Evolutionary conservation across 1,140 invertebrate genomes (phyloP).

Genomic region (Nautilus pompilius): DNA sequence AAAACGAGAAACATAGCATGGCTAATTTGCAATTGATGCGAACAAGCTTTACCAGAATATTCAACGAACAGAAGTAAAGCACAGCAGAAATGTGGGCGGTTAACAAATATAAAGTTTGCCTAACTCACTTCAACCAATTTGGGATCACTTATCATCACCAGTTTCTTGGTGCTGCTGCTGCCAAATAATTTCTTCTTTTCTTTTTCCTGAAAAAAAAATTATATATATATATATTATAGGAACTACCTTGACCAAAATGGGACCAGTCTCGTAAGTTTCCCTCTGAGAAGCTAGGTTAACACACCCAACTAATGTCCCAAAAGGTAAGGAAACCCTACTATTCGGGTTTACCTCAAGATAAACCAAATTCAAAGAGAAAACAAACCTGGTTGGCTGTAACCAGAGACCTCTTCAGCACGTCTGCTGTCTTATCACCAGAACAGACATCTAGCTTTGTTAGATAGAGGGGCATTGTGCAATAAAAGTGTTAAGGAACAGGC

Average conservation of each 20-base stretch:
- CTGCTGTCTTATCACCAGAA: too few relatives aligned
- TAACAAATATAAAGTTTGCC: too few relatives aligned
- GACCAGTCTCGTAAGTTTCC: background rate
- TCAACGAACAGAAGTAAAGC: too few relatives aligned
- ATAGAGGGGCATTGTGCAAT: too few relatives aligned
- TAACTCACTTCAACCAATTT: constrained; percentile 35
- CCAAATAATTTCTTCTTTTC: constrained; percentile 48
- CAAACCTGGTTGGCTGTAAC: background rate
- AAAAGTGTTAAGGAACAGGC: too few relatives aligned
- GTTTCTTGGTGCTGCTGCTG: constrained; percentile 39
- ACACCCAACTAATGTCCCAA: background rate
- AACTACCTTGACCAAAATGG: background rate
- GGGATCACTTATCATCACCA: constrained; percentile 33
- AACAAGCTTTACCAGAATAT: too few relatives aligned
- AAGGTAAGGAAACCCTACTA: background rate
- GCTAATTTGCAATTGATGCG: too few relatives aligned
- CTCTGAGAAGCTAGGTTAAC: background rate
- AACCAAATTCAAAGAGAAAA: background rate
- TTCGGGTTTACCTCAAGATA: background rate
- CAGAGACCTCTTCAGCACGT: too few relatives aligned
- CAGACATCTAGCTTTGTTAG: too few relatives aligned
- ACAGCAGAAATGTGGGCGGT: too few relatives aligned
- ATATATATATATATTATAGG: background rate
- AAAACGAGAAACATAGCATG: too few relatives aligned
- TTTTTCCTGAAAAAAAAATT: constrained; percentile 33